phyloP scores from a whole-genome alignment of 2,888 invertebrate species.

The Tupiocoris notatus region DNA sequence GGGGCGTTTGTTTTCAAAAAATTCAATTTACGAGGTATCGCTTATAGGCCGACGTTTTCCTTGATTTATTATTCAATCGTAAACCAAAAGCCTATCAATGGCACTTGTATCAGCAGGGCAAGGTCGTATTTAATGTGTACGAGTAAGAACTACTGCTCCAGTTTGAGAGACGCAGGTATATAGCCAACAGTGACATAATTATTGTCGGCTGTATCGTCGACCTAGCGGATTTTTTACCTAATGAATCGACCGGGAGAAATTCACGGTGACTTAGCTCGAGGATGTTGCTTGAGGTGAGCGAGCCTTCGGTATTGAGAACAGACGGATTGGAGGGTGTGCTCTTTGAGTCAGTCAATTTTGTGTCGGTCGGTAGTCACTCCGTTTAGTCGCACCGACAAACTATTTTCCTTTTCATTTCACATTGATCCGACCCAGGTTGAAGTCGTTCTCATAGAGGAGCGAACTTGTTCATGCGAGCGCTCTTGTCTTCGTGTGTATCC shows the following conservation, averaged over 20 bases:
- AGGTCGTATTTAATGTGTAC: too few species aligned
- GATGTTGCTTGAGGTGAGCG: background rate
- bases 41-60: too few species aligned
- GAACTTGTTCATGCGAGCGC: background rate
- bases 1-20: too few species aligned
- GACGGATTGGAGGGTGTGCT: background rate
- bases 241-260: slow-evolving; percentile 32
- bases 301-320: background rate
- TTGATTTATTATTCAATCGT: too few species aligned
- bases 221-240: too few species aligned
- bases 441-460: background rate
- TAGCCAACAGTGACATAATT: too few species aligned
- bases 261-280: slow-evolving; percentile 34
- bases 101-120: too few species aligned
- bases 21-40: too few species aligned
- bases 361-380: background rate
- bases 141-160: too few species aligned
- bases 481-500: background rate
- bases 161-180: too few species aligned
- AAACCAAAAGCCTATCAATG: too few species aligned
- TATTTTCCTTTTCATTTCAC: slow-evolving; percentile 33
- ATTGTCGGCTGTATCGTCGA: too few species aligned
- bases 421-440: background rate
- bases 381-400: slow-evolving; percentile 1
- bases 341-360: background rate